Conservation (phyloP, 2,797 vertebrate species). For the Acanthurus leucopareius region DNA sequence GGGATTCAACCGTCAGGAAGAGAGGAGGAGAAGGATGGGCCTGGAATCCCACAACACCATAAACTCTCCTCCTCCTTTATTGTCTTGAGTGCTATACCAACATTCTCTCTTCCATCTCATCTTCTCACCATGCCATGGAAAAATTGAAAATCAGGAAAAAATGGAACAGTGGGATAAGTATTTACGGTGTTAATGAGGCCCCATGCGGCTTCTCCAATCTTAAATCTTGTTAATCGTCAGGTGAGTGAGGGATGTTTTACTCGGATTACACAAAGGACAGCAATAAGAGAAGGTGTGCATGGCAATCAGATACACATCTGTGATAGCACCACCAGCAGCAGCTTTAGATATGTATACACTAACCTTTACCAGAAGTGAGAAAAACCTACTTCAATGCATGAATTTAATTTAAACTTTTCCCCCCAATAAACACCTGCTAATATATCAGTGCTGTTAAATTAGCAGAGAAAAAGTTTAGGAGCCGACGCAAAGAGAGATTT, state of each 20-base stretch:
- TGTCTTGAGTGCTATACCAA: constrained; percentile 42
- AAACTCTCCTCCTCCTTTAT: constrained; percentile 64
- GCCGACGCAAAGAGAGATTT: too few species aligned
- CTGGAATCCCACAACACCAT: constrained; percentile 58
- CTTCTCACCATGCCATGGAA: constrained; percentile 41
- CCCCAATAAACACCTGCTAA: constrained; percentile 20
- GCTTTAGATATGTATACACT: constrained; percentile 31
- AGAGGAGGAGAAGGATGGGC: constrained; percentile 63
- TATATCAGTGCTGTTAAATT: background rate
- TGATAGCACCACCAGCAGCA: constrained; percentile 44
- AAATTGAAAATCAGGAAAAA: constrained; percentile 60
- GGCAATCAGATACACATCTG: constrained; percentile 54
- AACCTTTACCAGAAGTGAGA: constrained; percentile 28
- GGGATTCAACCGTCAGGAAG: constrained; percentile 57
- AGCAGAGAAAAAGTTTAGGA: too few species aligned
- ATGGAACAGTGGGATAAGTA: constrained; percentile 71
- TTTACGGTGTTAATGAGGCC: constrained; percentile 84
- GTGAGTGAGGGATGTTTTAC: constrained; percentile 73
- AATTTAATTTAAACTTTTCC: constrained; percentile 18
- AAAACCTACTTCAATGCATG: constrained; percentile 13
- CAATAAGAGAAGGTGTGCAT: constrained; percentile 54
- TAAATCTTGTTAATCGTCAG: constrained; percentile 82
- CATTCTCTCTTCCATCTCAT: constrained; percentile 30
- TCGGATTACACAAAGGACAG: constrained; percentile 72
- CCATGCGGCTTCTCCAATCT: constrained; percentile 77